phyloP scores from a whole-genome alignment of 2,113 vertebrate genomes.

The Athene noctua region DNA sequence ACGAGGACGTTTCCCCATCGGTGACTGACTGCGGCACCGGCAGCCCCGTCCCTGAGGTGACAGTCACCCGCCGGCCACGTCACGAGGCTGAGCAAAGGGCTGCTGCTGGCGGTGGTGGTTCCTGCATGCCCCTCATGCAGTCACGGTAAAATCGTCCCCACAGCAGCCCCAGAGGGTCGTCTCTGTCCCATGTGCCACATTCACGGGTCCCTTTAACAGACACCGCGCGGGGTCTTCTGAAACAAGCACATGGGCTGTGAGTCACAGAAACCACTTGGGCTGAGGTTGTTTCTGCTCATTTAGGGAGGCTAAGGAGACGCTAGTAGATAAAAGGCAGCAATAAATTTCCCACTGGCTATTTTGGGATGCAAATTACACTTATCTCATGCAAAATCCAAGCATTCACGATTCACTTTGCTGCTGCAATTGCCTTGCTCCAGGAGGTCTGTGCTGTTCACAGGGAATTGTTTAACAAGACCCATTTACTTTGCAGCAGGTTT shows the following conservation, averaged over 20 bases:
- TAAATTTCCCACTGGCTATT: constrained; percentile 29
- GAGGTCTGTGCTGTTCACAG: background rate
- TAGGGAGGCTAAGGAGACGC: background rate
- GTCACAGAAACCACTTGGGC: background rate
- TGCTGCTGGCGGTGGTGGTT: background rate
- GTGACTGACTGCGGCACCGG: fast-evolving
- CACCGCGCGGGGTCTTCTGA: fast-evolving
- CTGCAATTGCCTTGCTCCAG: background rate
- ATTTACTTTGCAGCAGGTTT: constrained; percentile 9
- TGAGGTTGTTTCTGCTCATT: background rate
- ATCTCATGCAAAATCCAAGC: constrained; percentile 33
- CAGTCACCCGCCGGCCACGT: fast-evolving
- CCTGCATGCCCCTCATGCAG: background rate
- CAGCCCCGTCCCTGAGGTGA: background rate
- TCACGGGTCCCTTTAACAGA: background rate
- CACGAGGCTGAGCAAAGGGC: background rate
- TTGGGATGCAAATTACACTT: constrained; percentile 45
- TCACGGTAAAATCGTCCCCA: too few species aligned
- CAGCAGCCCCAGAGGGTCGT: fast-evolving
- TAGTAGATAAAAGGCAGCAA: background rate
- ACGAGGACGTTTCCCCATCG: fast-evolving
- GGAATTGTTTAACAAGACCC: constrained; percentile 31
- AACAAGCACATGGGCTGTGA: fast-evolving
- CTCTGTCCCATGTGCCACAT: fast-evolving
- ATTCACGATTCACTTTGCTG: background rate